Conservation (phyloP, 2,113 vertebrate genomes). For the Callorhinus ursinus region DNA sequence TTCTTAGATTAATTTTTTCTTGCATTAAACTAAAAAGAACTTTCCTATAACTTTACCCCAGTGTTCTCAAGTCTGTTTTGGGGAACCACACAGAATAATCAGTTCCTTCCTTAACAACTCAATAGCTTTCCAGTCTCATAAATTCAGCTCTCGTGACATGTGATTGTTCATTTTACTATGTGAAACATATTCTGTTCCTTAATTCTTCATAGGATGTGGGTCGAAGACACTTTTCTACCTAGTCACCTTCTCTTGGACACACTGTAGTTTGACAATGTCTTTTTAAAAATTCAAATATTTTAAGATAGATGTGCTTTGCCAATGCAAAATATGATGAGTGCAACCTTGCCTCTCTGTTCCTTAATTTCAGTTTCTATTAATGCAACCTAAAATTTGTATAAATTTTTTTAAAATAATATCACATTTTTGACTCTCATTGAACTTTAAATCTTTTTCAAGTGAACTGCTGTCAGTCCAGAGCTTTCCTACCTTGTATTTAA, state of each 20-base stretch:
- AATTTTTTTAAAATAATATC: slow-evolving; percentile 53
- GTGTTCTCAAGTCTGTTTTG: neutral
- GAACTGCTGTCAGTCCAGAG: slow-evolving; percentile 75
- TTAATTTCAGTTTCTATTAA: slow-evolving; percentile 67
- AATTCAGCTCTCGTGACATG: neutral
- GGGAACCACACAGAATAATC: neutral
- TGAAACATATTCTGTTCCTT: neutral
- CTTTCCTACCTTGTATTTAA: slow-evolving; percentile 77
- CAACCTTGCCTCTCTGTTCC: neutral
- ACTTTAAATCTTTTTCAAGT: slow-evolving; percentile 70
- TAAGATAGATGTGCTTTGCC: neutral
- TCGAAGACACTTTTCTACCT: neutral
- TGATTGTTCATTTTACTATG: slow-evolving; percentile 2
- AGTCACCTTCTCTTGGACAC: slow-evolving; percentile 14
- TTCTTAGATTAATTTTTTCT: slow-evolving; percentile 44
- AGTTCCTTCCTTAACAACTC: neutral
- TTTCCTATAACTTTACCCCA: neutral
- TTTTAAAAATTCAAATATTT: slow-evolving; percentile 41
- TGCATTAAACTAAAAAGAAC: slow-evolving; percentile 32
- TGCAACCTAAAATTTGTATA: slow-evolving; percentile 50
- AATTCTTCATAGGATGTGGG: neutral
- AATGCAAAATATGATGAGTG: neutral
- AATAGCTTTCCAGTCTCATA: neutral
- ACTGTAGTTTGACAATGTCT: neutral
- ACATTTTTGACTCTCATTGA: slow-evolving; percentile 75